Evolutionary conservation across 2,888 invertebrate genomes (phyloP), one percentile per base, ranked within the genome.

Genomic region (Drosophila rubida): DNA sequence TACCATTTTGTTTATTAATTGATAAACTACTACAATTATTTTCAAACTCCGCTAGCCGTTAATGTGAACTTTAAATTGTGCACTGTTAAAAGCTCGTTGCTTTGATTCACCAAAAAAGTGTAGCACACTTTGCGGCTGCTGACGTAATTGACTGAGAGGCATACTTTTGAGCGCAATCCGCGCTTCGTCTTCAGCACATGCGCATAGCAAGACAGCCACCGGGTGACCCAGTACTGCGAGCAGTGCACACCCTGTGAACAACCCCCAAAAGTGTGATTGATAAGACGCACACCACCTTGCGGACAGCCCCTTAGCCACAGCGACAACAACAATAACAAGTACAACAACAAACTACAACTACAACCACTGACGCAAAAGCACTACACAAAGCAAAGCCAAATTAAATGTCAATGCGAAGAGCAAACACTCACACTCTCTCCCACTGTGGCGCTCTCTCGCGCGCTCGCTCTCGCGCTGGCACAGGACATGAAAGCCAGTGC

Each of bases 381-480:
- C 37, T 61, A 42, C 54, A 54, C 66, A 39, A 37, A 57, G 49
- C 54, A 39, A 50, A 70, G 22, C 22, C 53, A 66, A 66, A 53
- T 71, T 68, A 50, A 75, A 77, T 76, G 77, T 77, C 76, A 77
- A 76, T 73, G 80, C 63, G 66, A 78, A 78, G 78, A 78, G 78
- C 55, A 71, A 53, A 57, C 22, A 45, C 42, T 45, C 59, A 22
- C 60, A 7, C 60, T 58, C 77, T 61, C 66, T 35, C 7, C 5
- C 14, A 14, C 19, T 9, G 39, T 9, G 7, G 25, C 13, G 19
- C 23, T 44, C 45, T 45, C 14, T 23, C 23, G 9, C 19, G 9
- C 13, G 4, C 23, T 44, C 32, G 59, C 51, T 50, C 42, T 57
- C 75, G 54, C 51, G 30, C 45, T 35, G 35, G 25, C 23, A 45